Base-by-base conservation (phyloP, 2,888 invertebrate species). In the Thyatira batis region DNA sequence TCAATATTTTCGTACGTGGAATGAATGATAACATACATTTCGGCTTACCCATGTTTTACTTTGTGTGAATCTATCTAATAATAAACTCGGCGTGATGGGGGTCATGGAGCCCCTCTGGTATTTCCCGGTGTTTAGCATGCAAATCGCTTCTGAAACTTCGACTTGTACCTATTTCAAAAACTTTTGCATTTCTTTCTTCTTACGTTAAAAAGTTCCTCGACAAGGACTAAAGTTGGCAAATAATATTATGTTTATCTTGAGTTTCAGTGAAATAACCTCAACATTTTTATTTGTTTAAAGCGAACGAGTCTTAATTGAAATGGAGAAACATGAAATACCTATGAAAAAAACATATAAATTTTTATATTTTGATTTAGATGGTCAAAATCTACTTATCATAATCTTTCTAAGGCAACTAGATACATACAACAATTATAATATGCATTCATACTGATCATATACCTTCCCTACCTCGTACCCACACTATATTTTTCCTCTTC, bases 71-170 rank as follows among this genome's bases (percentile, higher is more conserved):
- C 11, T 30, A 30, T 9, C 9, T 30, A 17, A 39, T 39, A 39
- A 39, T 39, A 17, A 39, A 39, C 39, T 17, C 39, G 1, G 39
- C 39, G 17, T 17, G 39, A 39, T 39, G 39, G 39, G 39, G 39
- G 13, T 39, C 33, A 39, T 17, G 33, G 33, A 39, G 33, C 33
- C 33, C 33, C 33, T 60, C 60, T 51, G 59, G 57, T 60, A 58
- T 63, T 67, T 68, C 58, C 59, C 61, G 64, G 69, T 72, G 68
- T 69, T 79, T 73, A 70, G 63, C 71, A 82, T 82, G 78, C 75
- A 80, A 79, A 79, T 79, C 65, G 71, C 69, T 78, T 71, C 54
- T 57, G 61, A 60, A 78, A 81, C 75, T 78, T 73, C 58, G 50
- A 49, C 67, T 69, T 54, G 63, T 67, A 67, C 61, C 59, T 67